A percentile compares a stretch with the other conserved stretches of the same genome.
Conservation (phyloP, 2,113 vertebrate genomes). For the Sylvilagus bachmani region DNA sequence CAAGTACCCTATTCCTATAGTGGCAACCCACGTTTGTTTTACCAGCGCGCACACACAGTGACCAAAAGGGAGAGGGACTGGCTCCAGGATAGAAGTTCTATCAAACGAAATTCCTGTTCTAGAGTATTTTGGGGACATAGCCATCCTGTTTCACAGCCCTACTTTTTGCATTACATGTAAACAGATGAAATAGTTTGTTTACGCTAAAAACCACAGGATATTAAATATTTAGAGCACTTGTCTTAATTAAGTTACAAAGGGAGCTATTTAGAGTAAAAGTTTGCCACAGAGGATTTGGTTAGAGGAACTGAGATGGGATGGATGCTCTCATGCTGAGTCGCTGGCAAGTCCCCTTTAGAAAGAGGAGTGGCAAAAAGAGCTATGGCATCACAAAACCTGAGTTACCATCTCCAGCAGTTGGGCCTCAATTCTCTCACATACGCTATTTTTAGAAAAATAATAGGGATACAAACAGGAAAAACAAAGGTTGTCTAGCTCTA, state of each 20-base stretch:
- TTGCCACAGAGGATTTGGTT: not conserved
- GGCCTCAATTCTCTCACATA: not conserved
- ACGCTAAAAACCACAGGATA: conserved; percentile 45
- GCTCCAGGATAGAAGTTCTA: not conserved
- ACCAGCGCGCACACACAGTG: too few species aligned
- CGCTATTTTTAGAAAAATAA: not conserved
- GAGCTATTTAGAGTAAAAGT: conserved; percentile 46
- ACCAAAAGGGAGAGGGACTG: not conserved
- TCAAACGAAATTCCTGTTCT: not conserved
- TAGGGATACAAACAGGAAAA: not conserved
- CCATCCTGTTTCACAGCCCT: not conserved
- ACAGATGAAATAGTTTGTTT: conserved; percentile 46
- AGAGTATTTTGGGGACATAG: not conserved
- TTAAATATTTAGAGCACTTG: conserved; percentile 61
- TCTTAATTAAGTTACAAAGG: conserved; percentile 68
- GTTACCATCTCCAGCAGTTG: not conserved
- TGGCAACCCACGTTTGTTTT: accelerated
- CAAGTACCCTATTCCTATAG: not conserved
- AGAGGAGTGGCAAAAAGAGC: not conserved
- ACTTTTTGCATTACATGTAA: not conserved
- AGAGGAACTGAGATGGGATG: not conserved
- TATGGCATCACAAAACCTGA: not conserved
- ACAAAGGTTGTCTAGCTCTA: not conserved
- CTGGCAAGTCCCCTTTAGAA: not conserved
- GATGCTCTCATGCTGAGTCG: not conserved